Percentiles rank a stretch among this genome's conserved stretches.
Conservation (phyloP, 2,113 vertebrate genomes). For the Dipodomys merriami region DNA sequence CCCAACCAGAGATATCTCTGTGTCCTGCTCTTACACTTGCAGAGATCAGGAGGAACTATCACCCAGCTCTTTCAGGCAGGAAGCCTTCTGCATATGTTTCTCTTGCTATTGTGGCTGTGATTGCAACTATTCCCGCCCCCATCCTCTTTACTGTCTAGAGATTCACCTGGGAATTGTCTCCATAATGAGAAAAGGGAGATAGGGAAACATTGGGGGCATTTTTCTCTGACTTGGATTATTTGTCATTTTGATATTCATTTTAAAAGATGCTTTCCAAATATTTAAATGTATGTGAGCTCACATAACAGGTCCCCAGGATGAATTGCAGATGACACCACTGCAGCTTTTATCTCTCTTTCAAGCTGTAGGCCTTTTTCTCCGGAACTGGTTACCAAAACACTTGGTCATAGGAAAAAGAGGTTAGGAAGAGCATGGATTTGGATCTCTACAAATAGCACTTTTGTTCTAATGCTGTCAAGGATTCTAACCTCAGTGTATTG, state of each 20-base stretch:
- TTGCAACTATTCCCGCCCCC: constrained; percentile 60
- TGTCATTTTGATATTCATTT: constrained; percentile 88
- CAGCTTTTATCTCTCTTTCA: constrained; percentile 72
- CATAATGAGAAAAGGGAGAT: constrained; percentile 89
- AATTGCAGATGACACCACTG: constrained; percentile 75
- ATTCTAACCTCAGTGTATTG: not conserved
- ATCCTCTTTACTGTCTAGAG: constrained; percentile 76
- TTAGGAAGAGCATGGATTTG: not conserved
- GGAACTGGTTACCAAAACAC: constrained; percentile 47
- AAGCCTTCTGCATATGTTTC: constrained; percentile 63
- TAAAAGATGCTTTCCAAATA: constrained; percentile 88
- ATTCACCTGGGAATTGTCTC: constrained; percentile 85
- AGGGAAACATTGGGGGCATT: constrained; percentile 82
- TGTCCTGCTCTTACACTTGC: not conserved
- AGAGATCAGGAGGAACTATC: not conserved
- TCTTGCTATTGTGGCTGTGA: constrained; percentile 75
- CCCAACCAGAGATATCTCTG: not conserved
- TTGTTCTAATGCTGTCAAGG: not conserved
- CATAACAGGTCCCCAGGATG: constrained; percentile 79
- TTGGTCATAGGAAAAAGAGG: constrained; percentile 61
- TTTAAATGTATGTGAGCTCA: constrained; percentile 88
- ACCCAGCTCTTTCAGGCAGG: constrained; percentile 33
- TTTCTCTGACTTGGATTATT: constrained; percentile 86
- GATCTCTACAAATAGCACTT: not conserved
- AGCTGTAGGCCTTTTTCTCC: constrained; percentile 63